Base-by-base conservation (phyloP, 64 coral and sea anemone genomes). In the Pocillopora damicornis region DNA sequence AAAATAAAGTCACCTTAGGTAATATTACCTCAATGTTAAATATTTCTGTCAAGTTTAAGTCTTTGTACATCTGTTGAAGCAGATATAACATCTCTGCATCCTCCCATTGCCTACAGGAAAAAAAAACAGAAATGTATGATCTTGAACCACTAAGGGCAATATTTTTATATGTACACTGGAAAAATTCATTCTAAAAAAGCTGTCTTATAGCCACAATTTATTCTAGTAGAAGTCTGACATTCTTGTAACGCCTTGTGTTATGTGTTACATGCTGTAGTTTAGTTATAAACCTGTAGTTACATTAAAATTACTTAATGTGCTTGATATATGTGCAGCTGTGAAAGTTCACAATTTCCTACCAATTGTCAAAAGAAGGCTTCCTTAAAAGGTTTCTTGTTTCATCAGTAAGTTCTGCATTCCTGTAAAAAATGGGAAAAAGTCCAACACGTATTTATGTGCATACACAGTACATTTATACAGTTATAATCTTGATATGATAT, bases 311-410 rank as follows among this genome's bases (percentile, higher is more conserved):
- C 30, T 30, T 30, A 30, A 30, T 30, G 30, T 30, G 30, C 30
- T 30, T 30, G 30, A 30, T 38, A 17, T 58, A 74, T 58, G 13
- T 61, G 51, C 1, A 74, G 60, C 15, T 26, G 59, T 45, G 22
- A 16, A 22, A 20, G 2, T 22, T 58, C 1, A 22, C 14, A 30
- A 25, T 35, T 90, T 26, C 81, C 13, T 92, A 95, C 94, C 94
- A 95, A 60, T 95, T 95, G 37, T 95, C 94, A 81, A 95, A 95
- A 74, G 94, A 92, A 26, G 94, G 94, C 23, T 95, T 95, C 77
- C 89, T 88, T 25, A 95, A 88, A 76, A 95, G 88, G 37, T 89
- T 84, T 69, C 91, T 86, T 18, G 90, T 95, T 80, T 95, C 67
- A 80, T 77, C 81, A 16, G 94, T 92, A 60, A 95, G 88, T 66